phyloP scores from a whole-genome alignment of 2,888 invertebrate genomes.

The Drosophila setosimentum region DNA sequence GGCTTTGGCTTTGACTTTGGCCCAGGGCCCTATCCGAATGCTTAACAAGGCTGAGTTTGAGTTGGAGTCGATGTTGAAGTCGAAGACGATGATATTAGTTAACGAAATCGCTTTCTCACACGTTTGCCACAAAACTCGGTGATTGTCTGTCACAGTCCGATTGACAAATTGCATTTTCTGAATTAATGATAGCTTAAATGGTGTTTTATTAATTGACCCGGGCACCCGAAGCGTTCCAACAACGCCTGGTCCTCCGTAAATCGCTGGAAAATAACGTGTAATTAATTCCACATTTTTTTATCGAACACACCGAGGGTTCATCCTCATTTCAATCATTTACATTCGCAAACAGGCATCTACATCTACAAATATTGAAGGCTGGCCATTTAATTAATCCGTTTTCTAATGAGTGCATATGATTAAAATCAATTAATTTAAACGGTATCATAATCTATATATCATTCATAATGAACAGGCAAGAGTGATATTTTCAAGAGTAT shows the following conservation, averaged over 20 bases:
- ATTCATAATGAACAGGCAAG: not conserved
- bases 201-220: slow-evolving; percentile 76
- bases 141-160: slow-evolving; percentile 40
- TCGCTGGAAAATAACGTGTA: slow-evolving; percentile 60
- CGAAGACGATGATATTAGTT: slow-evolving; percentile 40
- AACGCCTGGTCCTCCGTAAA: slow-evolving; percentile 5
- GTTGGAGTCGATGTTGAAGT: slow-evolving; percentile 3
- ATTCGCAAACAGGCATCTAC: slow-evolving; percentile 22
- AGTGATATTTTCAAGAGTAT: not conserved
- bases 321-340: slow-evolving; percentile 26
- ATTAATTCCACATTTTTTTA: slow-evolving; percentile 72
- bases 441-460: not conserved
- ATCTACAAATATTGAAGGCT: not conserved
- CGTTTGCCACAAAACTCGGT: slow-evolving; percentile 43
- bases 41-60: slow-evolving; percentile 7
- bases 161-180: slow-evolving; percentile 76
- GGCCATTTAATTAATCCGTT: slow-evolving; percentile 14
- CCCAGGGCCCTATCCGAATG: slow-evolving; percentile 39
- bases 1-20: slow-evolving; percentile 54
- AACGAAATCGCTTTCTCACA: slow-evolving; percentile 74
- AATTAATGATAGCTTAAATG: slow-evolving; percentile 79
- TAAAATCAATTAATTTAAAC: not conserved
- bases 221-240: not conserved
- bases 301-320: not conserved
- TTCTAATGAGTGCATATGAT: not conserved